These are phyloP conservation scores for Fragum sueziense DNA, from an alignment of 2,888 invertebrate genomes.

Conservation along the genomic window DNA sequence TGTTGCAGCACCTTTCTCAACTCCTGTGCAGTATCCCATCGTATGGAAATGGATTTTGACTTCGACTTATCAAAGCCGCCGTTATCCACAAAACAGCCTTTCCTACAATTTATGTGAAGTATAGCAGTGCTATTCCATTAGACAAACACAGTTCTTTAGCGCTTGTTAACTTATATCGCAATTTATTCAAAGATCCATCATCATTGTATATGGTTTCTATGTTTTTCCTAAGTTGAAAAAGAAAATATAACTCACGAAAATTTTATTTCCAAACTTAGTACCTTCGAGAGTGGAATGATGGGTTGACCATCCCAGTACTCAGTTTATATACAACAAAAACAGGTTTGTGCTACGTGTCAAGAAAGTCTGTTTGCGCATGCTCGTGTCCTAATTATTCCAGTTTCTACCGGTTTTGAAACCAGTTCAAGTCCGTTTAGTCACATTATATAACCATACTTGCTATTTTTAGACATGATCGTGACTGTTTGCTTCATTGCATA, in stretches of 20 bases:
- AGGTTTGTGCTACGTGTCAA: not conserved
- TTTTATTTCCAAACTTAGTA: no score
- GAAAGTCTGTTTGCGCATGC: not conserved
- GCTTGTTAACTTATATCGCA: no score
- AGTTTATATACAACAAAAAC: not conserved
- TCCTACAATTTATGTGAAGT: constrained; percentile 1
- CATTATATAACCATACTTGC: not conserved
- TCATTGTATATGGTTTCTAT: no score
- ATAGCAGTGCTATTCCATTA: not conserved
- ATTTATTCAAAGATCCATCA: no score
- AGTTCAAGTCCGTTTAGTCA: not conserved
- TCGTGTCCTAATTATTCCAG: not conserved
- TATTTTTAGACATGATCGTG: not conserved
- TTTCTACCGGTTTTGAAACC: not conserved
- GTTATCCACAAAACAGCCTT: not conserved
- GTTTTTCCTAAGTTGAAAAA: no score
- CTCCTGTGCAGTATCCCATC: not conserved
- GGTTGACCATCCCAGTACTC: no score
- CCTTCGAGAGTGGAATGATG: no score
- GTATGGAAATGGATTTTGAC: not conserved
- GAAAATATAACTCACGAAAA: no score
- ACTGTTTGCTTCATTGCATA: not conserved
- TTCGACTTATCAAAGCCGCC: not conserved
- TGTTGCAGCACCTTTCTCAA: not conserved
- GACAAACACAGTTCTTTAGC: no score